A percentile compares a stretch with the other conserved stretches of the same genome.
These are phyloP conservation scores for Anastrepha ludens DNA, from an alignment of 1,140 invertebrate species.

Conservation along the genomic window DNA sequence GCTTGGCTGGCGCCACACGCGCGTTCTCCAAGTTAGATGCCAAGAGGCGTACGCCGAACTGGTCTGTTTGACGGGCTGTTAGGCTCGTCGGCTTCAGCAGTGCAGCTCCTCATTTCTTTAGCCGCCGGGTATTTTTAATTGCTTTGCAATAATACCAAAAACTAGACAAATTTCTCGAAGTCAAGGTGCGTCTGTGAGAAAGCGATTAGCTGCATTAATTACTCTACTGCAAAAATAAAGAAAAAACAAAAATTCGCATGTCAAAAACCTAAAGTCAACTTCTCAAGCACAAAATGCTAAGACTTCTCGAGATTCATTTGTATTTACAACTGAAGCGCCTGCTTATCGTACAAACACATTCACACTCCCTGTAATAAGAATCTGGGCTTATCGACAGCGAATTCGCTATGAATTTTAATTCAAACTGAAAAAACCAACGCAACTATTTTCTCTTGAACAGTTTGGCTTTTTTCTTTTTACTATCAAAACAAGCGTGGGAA, in stretches of 20 bases:
- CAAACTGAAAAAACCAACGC: not conserved
- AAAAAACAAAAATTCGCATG: not conserved
- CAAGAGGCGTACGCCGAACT: not conserved
- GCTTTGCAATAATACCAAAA: not conserved
- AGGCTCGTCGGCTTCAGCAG: not conserved
- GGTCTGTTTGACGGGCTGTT: not conserved
- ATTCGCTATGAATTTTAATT: slow-evolving; percentile 22
- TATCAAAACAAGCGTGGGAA: slow-evolving; percentile 42
- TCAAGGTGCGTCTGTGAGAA: slow-evolving; percentile 28
- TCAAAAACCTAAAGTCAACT: not conserved
- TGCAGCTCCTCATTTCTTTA: not conserved
- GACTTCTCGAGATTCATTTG: not conserved
- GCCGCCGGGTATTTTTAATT: slow-evolving; percentile 13
- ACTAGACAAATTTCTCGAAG: not conserved
- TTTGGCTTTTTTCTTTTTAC: not conserved
- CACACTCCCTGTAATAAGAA: not conserved
- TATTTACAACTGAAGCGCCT: not conserved
- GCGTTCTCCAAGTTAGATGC: not conserved
- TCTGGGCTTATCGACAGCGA: not conserved
- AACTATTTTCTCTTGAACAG: not conserved
- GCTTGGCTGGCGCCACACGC: slow-evolving; percentile 24
- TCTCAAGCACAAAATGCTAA: not conserved
- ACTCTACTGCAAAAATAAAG: not conserved
- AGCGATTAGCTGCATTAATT: not conserved
- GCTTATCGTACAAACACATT: not conserved